These are phyloP conservation scores for Cheilosia pagana DNA, from an alignment of 2,888 invertebrate species.

Conservation along the genomic window DNA sequence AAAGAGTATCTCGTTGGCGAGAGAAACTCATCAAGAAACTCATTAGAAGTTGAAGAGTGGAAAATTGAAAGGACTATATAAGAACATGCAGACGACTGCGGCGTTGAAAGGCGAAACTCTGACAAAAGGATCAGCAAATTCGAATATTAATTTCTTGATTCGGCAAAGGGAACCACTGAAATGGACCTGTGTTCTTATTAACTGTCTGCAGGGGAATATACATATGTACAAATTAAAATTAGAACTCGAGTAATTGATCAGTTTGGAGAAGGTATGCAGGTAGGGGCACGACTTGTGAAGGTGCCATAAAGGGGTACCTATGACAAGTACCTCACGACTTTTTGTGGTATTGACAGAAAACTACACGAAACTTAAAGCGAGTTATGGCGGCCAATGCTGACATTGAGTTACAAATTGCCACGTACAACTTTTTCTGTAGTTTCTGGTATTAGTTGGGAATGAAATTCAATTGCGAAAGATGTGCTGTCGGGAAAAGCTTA, in stretches of 20 bases:
- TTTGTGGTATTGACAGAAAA: no score
- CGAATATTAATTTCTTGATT: conserved; percentile 59
- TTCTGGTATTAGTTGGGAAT: no score
- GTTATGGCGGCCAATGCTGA: no score
- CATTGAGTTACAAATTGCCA: no score
- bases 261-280: not conserved
- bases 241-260: conserved; percentile 14
- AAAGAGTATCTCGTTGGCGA: conserved; percentile 30
- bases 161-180: conserved; percentile 25
- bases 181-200: conserved; percentile 28
- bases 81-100: conserved; percentile 5
- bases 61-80: conserved; percentile 58
- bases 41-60: conserved; percentile 71
- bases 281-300: not conserved
- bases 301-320: not conserved
- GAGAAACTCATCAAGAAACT: conserved; percentile 62
- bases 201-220: conserved; percentile 18
- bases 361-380: no score
- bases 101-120: conserved; percentile 13
- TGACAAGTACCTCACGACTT: no score
- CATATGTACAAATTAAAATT: conserved; percentile 3
- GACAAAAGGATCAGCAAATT: conserved; percentile 58
- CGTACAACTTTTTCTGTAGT: no score
- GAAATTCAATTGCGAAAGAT: no score
- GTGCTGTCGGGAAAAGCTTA: no score